These are phyloP conservation scores for Xiphophorus hellerii DNA, from an alignment of 2,113 vertebrate species.

Conservation along the genomic window DNA sequence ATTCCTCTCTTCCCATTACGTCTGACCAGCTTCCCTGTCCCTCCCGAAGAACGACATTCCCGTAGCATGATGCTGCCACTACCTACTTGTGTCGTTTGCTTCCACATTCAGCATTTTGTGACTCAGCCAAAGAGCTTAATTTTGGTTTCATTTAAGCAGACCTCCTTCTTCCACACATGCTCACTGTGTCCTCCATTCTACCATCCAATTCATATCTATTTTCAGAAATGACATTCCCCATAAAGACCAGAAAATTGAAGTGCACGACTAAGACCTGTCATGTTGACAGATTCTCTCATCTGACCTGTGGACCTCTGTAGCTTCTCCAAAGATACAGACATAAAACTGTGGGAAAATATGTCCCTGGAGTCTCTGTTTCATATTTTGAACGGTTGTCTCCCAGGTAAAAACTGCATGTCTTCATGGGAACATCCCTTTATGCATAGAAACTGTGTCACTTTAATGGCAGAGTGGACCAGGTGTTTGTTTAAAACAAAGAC, in stretches of 20 bases:
- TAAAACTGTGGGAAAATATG: constrained; percentile 31
- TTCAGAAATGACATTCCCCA: not conserved
- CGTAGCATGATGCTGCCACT: not conserved
- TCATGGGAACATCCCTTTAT: constrained; percentile 13
- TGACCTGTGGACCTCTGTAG: too few relatives aligned
- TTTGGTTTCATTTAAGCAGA: too few relatives aligned
- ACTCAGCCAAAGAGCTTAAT: not conserved
- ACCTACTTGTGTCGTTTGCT: not conserved
- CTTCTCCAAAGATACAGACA: too few relatives aligned
- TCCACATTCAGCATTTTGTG: not conserved
- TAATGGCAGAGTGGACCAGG: not conserved
- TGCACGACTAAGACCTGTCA: not conserved
- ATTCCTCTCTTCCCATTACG: not conserved
- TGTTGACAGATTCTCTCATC: not conserved
- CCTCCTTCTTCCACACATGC: not conserved
- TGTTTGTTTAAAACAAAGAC: not conserved
- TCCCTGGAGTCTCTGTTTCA: not conserved
- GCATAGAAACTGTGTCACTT: not conserved
- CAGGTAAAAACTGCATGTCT: constrained; percentile 15
- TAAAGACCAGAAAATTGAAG: not conserved
- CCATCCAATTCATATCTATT: not conserved
- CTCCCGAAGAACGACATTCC: not conserved
- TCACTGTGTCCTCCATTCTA: not conserved
- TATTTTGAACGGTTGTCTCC: not conserved
- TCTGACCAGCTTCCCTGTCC: not conserved